Percentiles rank a stretch among this genome's conserved stretches.
phyloP scores from a whole-genome alignment of 2,888 invertebrate genomes.

The Ophion ventricosus region DNA sequence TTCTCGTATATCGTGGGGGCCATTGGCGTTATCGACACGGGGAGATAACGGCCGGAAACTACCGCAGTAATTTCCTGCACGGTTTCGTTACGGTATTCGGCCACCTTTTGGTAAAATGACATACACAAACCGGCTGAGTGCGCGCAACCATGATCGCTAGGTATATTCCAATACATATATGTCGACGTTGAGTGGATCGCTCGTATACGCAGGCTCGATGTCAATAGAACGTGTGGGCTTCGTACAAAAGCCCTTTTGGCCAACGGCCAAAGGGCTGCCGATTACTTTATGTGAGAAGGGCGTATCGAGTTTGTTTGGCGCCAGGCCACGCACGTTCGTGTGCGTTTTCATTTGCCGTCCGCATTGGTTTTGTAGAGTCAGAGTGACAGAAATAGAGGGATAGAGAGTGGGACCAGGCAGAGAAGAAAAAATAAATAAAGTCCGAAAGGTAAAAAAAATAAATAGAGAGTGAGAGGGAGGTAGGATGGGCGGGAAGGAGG shows the following conservation, averaged over 20 bases:
- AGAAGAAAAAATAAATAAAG: conserved; percentile 13
- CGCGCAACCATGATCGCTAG: conserved; percentile 17
- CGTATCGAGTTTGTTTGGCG: conserved; percentile 29
- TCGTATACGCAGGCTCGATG: neutral
- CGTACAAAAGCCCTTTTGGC: conserved; percentile 38
- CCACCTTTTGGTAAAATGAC: conserved; percentile 38
- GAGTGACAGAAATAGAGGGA: too few relatives aligned
- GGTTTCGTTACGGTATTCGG: conserved; percentile 44
- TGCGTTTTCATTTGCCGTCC: neutral
- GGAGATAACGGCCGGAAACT: conserved; percentile 43
- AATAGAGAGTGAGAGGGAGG: conserved; percentile 11
- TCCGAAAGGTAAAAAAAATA: too few relatives aligned
- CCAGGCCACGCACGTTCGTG: neutral
- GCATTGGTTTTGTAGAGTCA: neutral
- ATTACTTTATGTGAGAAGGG: conserved; percentile 1
- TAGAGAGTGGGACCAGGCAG: conserved; percentile 18
- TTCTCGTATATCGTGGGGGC: conserved; percentile 17
- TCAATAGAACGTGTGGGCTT: neutral
- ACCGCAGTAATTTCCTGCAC: conserved; percentile 55
- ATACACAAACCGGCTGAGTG: conserved; percentile 9
- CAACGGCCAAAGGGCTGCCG: conserved; percentile 13
- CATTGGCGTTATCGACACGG: conserved; percentile 45
- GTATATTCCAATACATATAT: neutral
- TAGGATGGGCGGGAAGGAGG: conserved; percentile 13
- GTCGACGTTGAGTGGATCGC: neutral